These are phyloP conservation scores for Stigmatopora argus DNA, from an alignment of 2,113 vertebrate genomes.

Conservation along the genomic window DNA sequence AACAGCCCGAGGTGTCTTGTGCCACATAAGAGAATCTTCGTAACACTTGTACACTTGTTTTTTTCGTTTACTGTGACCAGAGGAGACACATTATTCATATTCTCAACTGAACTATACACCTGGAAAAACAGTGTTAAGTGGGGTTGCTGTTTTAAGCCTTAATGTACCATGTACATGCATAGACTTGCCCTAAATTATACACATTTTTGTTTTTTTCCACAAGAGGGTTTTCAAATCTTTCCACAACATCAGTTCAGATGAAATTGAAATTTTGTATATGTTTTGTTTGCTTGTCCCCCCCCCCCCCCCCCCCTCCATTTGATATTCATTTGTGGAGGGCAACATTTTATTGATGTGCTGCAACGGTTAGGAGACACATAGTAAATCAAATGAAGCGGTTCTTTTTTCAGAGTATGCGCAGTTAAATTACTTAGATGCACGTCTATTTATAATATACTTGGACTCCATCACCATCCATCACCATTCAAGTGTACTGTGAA, in stretches of 20 bases:
- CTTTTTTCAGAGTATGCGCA: not conserved
- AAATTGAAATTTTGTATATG: not conserved
- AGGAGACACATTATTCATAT: not conserved
- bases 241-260: not conserved
- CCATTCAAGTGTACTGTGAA: slow-evolving; percentile 1
- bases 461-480: not conserved
- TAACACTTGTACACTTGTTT: not conserved
- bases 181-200: not conserved
- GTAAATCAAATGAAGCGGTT: not conserved
- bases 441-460: not conserved
- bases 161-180: not conserved
- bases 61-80: not conserved
- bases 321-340: not conserved
- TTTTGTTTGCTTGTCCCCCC: not conserved
- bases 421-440: not conserved
- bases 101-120: not conserved
- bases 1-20: not conserved
- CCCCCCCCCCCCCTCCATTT: too few relatives aligned
- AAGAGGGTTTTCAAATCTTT: not conserved
- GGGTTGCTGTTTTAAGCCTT: not conserved
- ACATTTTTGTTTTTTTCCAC: not conserved
- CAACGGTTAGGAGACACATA: not conserved
- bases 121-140: not conserved
- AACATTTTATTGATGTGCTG: not conserved
- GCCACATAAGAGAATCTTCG: not conserved